Evolutionary conservation across 92 coral and sea anemone species (phyloP).

Genomic region (Epizoanthus stellaris): DNA sequence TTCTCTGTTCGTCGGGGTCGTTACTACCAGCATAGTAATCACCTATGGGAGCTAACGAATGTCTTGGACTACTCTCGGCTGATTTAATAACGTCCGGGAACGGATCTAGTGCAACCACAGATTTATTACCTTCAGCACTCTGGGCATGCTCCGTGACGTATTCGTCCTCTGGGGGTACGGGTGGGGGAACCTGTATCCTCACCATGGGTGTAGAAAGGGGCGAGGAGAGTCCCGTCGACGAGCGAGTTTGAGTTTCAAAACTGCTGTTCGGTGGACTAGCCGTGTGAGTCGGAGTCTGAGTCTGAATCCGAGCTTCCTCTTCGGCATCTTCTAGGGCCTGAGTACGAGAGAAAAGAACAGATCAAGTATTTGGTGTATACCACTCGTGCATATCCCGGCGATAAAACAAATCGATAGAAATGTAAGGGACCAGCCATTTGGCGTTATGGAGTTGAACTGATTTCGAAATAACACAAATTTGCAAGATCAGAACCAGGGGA

Average conservation of each 20-base stretch:
- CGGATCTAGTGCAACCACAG: constrained; percentile 76
- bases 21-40: constrained; percentile 62
- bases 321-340: constrained; percentile 87
- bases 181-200: constrained; percentile 72
- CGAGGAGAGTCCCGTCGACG: constrained; percentile 78
- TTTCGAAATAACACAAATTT: too few relatives aligned
- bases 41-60: constrained; percentile 77
- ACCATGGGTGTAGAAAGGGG: constrained; percentile 84
- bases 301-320: constrained; percentile 51
- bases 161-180: constrained; percentile 55
- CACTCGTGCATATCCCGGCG: too few relatives aligned
- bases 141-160: constrained; percentile 38
- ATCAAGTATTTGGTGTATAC: background rate
- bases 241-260: constrained; percentile 61
- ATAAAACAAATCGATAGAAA: too few relatives aligned
- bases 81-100: constrained; percentile 99
- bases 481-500: too few relatives aligned
- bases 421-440: too few relatives aligned
- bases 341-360: background rate
- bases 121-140: constrained; percentile 48
- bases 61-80: constrained; percentile 96
- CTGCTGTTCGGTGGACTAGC: constrained; percentile 30
- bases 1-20: constrained; percentile 70
- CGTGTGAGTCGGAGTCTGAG: constrained; percentile 30
- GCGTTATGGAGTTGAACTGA: too few relatives aligned